Evolutionary conservation across 2,797 vertebrate genomes (phyloP).

Genomic region (Pristis pectinata): DNA sequence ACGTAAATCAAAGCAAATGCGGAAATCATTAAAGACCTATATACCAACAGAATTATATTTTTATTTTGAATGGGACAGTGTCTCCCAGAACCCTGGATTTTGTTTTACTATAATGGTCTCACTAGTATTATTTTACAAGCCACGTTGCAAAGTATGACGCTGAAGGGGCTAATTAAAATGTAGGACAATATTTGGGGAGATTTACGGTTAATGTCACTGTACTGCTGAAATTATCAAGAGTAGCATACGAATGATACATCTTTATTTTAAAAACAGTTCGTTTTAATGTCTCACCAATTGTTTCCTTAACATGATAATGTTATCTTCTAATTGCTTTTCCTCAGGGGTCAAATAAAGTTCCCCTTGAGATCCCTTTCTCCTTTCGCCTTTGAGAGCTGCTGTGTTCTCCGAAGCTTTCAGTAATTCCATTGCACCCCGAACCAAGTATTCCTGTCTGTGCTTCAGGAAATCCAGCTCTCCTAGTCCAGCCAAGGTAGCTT

Average conservation of each 20-base stretch:
- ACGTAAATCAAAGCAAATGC: not conserved
- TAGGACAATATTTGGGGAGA: not conserved
- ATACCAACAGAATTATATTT: not conserved
- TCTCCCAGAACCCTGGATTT: not conserved
- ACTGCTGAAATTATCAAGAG: not conserved
- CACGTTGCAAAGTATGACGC: not conserved
- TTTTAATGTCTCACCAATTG: slow-evolving; percentile 69
- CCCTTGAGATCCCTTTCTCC: slow-evolving; percentile 2
- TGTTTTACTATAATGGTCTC: not conserved
- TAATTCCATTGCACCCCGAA: slow-evolving; percentile 53
- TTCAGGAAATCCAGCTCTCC: slow-evolving; percentile 79
- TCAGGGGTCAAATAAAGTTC: slow-evolving; percentile 62
- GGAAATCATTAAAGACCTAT: not conserved
- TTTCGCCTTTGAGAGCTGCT: not conserved
- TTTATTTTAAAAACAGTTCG: not conserved
- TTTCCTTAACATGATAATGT: slow-evolving; percentile 76
- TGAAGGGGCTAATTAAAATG: not conserved
- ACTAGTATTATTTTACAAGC: not conserved
- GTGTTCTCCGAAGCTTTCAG: slow-evolving; percentile 49
- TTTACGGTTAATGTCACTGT: not conserved
- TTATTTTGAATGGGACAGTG: not conserved
- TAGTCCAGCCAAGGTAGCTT: slow-evolving; percentile 73
- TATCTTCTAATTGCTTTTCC: slow-evolving; percentile 80
- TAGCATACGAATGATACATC: not conserved
- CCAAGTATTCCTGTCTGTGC: slow-evolving; percentile 74